Conservation (phyloP, 2,113 vertebrate genomes). For the Pseudorhombus dupliciocellatus region DNA sequence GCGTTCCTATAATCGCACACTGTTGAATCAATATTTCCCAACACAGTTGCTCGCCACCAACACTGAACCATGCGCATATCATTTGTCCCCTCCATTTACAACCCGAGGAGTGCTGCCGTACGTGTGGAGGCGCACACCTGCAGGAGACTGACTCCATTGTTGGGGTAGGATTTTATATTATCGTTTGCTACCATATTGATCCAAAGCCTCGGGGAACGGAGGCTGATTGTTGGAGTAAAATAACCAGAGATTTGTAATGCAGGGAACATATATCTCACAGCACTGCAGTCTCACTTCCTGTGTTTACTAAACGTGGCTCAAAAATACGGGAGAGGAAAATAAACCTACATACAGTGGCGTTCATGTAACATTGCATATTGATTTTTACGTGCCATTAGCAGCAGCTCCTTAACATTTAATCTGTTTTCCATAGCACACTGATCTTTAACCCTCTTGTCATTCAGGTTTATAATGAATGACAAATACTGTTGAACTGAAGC, state of each 20-base stretch:
- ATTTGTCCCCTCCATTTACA: slow-evolving; percentile 6
- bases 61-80: slow-evolving; percentile 2
- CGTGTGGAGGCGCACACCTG: neutral
- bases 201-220: neutral
- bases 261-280: neutral
- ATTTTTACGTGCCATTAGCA: neutral
- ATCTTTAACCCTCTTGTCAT: neutral
- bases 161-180: slow-evolving; percentile 4
- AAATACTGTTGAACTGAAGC: neutral
- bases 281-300: neutral
- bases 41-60: neutral
- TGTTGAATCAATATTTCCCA: slow-evolving; percentile 2
- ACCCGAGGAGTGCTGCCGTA: neutral
- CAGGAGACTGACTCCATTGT: neutral
- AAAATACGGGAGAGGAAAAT: neutral
- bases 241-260: slow-evolving; percentile 5
- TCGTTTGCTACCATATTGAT: slow-evolving; percentile 15
- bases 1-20: neutral
- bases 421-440: neutral
- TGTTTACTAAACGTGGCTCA: neutral
- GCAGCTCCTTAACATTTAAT: slow-evolving; percentile 1
- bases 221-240: neutral
- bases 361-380: neutral
- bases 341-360: neutral
- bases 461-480: slow-evolving; percentile 2